Evolutionary conservation across 1,140 invertebrate species (phyloP).

Genomic region (Acromyrmex charruanus): DNA sequence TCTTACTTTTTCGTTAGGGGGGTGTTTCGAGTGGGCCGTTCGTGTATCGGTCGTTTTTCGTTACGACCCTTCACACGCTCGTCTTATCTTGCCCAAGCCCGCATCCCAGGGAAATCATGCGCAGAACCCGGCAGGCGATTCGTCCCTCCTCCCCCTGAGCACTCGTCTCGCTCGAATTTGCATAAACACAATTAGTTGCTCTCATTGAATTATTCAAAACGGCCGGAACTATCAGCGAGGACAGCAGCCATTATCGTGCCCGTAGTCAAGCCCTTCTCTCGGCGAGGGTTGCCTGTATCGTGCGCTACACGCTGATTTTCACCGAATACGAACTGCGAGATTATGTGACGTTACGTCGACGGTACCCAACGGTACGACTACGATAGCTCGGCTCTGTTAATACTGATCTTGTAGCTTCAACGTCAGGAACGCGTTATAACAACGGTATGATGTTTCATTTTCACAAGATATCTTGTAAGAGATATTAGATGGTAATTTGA

Average conservation of each 20-base stretch:
- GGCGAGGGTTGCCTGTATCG: conserved; percentile 62
- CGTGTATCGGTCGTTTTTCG: conserved; percentile 35
- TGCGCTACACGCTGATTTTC: conserved; percentile 58
- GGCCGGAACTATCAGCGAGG: conserved; percentile 69
- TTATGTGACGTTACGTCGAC: conserved; percentile 39
- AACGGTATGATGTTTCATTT: conserved; percentile 22
- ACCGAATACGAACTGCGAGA: conserved; percentile 63
- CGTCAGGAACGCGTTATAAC: not conserved
- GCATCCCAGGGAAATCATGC: conserved; percentile 83
- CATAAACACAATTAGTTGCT: conserved; percentile 86
- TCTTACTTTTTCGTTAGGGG: conserved; percentile 56
- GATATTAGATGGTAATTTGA: not conserved
- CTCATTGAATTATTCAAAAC: conserved; percentile 86
- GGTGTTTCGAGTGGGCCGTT: conserved; percentile 19
- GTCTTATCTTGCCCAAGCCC: conserved; percentile 80
- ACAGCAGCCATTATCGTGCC: conserved; percentile 69
- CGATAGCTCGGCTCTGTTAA: conserved; percentile 2
- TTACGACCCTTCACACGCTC: conserved; percentile 30
- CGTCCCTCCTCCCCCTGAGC: conserved; percentile 57
- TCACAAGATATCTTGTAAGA: not conserved
- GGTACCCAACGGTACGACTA: too few species aligned
- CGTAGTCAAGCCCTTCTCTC: conserved; percentile 71
- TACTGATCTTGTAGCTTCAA: not conserved
- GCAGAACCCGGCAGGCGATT: conserved; percentile 42
- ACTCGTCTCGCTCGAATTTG: conserved; percentile 76